Conservation (phyloP, 2,888 invertebrate species). For the Troides helena region DNA sequence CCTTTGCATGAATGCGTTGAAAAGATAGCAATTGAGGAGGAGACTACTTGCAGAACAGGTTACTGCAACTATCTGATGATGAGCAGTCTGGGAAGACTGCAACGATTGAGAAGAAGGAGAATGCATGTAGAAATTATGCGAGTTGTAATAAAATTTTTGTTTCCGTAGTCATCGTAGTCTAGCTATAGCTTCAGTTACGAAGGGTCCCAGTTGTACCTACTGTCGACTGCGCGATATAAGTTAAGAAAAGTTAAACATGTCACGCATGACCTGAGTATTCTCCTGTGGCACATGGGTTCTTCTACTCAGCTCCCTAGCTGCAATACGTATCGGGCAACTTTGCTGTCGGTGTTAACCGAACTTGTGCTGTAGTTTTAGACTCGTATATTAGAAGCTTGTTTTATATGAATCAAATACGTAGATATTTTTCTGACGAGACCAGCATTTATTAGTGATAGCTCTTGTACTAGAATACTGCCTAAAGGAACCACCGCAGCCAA, state of each 20-base stretch:
- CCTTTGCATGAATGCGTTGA: too few relatives aligned
- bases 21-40: too few relatives aligned
- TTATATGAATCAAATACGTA: not conserved
- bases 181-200: not conserved
- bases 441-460: too few relatives aligned
- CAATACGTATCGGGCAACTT: slow-evolving; percentile 25
- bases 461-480: too few relatives aligned
- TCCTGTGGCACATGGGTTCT: slow-evolving; percentile 28
- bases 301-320: slow-evolving; percentile 24
- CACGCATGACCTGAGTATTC: slow-evolving; percentile 28
- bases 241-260: slow-evolving; percentile 30
- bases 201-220: slow-evolving; percentile 18
- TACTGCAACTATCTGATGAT: too few relatives aligned
- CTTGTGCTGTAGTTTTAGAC: slow-evolving; percentile 6
- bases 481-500: too few relatives aligned
- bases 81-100: too few relatives aligned
- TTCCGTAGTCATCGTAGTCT: not conserved
- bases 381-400: not conserved
- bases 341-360: slow-evolving; percentile 21
- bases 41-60: too few relatives aligned
- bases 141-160: not conserved
- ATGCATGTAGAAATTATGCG: too few relatives aligned
- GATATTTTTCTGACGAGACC: too few relatives aligned
- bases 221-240: slow-evolving; percentile 25
- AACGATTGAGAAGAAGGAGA: too few relatives aligned